Evolutionary conservation across 2,888 invertebrate genomes (phyloP).

Genomic region (Dryadula phaetusa): DNA sequence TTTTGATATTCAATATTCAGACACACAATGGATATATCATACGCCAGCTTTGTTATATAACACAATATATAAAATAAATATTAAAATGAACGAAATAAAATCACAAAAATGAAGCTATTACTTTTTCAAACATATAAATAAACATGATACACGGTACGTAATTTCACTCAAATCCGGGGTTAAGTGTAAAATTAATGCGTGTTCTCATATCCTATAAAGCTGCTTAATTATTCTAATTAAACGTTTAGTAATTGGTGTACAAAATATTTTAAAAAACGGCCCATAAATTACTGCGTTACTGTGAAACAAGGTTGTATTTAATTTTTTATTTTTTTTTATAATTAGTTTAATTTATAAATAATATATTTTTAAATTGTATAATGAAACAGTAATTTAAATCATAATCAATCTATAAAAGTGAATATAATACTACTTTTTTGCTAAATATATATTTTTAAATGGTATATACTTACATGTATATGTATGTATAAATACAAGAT

Average conservation of each 20-base stretch:
- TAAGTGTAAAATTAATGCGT: constrained; percentile 3
- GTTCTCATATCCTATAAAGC: constrained; percentile 1
- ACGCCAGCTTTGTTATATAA: neutral
- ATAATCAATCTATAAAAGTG: no score
- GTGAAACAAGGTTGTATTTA: no score
- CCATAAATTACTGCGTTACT: neutral
- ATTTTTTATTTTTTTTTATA: no score
- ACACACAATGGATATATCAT: neutral
- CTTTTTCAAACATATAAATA: neutral
- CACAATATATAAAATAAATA: neutral
- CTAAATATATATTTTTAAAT: no score
- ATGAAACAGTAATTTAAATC: no score
- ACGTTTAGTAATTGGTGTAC: neutral
- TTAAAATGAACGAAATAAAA: constrained; percentile 1
- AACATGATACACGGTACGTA: neutral
- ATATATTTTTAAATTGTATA: no score
- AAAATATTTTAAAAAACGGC: constrained; percentile 1
- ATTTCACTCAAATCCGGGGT: constrained; percentile 8
- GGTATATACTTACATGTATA: no score
- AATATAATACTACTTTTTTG: no score
- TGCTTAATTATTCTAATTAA: constrained; percentile 9
- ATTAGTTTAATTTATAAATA: no score
- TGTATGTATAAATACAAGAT: no score
- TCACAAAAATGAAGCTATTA: neutral
- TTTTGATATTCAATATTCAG: neutral